Evolutionary conservation across 2,113 vertebrate genomes (phyloP).

Genomic region (Garra rufa): DNA sequence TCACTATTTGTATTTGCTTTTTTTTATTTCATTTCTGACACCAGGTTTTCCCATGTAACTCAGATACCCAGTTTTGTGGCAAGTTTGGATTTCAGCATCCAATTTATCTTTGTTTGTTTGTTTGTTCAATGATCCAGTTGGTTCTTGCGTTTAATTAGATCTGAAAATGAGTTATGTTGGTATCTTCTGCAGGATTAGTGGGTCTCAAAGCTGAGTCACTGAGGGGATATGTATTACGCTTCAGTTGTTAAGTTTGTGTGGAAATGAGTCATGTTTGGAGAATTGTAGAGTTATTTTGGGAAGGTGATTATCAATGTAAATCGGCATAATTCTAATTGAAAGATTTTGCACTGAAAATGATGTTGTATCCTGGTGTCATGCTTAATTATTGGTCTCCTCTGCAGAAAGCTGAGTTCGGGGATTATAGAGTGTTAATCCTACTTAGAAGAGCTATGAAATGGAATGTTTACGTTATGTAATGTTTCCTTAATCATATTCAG

Average conservation of each 20-base stretch:
- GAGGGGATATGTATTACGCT: neutral
- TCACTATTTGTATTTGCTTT: neutral
- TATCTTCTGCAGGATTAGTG: neutral
- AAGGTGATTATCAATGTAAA: neutral
- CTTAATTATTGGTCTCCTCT: neutral
- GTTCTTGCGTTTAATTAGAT: neutral
- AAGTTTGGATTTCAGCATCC: neutral
- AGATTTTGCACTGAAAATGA: neutral
- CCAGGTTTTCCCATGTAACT: neutral
- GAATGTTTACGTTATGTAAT: conserved; percentile 9
- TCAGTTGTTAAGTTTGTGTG: neutral
- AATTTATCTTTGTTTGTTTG: neutral
- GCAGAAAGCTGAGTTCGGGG: neutral
- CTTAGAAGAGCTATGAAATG: conserved; percentile 8
- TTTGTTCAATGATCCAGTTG: neutral
- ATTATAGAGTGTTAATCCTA: conserved; percentile 21
- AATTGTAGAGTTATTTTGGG: neutral
- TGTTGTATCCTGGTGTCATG: neutral
- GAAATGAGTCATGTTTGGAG: conserved; percentile 10
- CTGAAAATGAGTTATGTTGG: conserved; percentile 8
- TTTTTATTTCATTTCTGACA: too few species aligned
- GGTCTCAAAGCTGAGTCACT: conserved; percentile 14
- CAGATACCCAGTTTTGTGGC: neutral
- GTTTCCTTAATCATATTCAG: neutral
- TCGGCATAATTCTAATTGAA: neutral